Evolutionary conservation across 2,797 vertebrate genomes (phyloP).

Genomic region (Buphagus erythrorhynchus): DNA sequence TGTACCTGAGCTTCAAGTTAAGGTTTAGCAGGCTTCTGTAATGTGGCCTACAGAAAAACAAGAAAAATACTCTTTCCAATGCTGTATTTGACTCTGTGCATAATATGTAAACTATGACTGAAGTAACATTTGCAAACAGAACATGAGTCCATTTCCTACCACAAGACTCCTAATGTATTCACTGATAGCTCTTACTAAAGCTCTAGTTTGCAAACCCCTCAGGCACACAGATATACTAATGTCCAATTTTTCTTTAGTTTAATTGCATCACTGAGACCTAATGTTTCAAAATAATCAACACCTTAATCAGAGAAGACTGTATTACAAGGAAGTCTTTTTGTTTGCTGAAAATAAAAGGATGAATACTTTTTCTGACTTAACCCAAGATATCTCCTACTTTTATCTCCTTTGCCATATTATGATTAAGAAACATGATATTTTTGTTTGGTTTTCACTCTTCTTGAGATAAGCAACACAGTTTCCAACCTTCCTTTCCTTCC

Average conservation of each 20-base stretch:
- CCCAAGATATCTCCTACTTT: neutral
- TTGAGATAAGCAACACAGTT: neutral
- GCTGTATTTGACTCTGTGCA: neutral
- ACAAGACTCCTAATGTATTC: neutral
- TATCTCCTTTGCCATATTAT: neutral
- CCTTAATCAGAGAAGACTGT: neutral
- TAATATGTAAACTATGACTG: neutral
- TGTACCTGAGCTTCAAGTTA: neutral
- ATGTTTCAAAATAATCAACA: neutral
- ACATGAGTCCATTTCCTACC: neutral
- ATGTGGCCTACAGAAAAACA: neutral
- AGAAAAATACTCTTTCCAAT: neutral
- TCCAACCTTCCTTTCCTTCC: neutral
- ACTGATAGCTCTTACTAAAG: neutral
- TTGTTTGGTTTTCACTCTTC: neutral
- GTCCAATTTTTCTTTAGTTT: neutral
- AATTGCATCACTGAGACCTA: neutral
- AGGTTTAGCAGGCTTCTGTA: neutral
- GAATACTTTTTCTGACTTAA: neutral
- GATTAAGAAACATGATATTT: neutral
- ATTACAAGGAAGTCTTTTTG: neutral
- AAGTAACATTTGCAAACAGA: neutral
- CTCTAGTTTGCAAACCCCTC: neutral
- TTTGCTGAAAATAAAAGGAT: neutral
- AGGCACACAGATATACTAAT: neutral